Base-by-base conservation (phyloP, 2,113 vertebrate genomes). In the Aviceda subcristata region DNA sequence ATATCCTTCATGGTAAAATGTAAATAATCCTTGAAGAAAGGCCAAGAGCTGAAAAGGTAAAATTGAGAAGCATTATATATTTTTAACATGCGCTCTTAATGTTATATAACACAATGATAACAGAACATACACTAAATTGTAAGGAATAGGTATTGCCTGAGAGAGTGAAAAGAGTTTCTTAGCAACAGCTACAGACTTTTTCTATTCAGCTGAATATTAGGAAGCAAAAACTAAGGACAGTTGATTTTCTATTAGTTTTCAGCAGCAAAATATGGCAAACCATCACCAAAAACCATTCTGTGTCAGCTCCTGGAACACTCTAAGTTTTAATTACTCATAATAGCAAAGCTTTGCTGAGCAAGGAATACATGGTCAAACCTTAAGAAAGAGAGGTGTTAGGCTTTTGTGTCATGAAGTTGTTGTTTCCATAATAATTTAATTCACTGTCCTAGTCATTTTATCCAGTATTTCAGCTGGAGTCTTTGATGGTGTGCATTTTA, bases 1-100 rank as follows among this genome's bases (percentile, higher is more conserved):
- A 59, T 99, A 99, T 96, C 99, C 99, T 98, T 99, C 99, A 24
- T 99, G 99, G 98, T 99, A 99, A 98, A 99, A 99, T 2, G 99
- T 99, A 97, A 99, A 99, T 93, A 99, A 96, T 29, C 99, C 99
- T 97, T 99, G 99, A 86, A 99, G 99, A 97, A 99, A 99, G 8
- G 99, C 99, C 98, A 99, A 97, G 82, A 99, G 99, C 99, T 99
- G 98, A 57, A 97, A 96, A 97, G 80, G 92, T 56, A 96, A 93
- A 92, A 90, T 82, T 67, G 75, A 94, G 30, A 94, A 88, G 39
- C 27, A 62, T 75, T 75, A 84, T 19, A 71, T 15, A 75, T 73
- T 91, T 91, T 95, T 92, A 93, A 55, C 19, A 72, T 15, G 50
- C 0, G 3, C 18, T 69, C 20, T 79, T 53, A 71, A 87, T 23